Base-by-base conservation (phyloP, 2,113 vertebrate genomes). In the Benitochromis conjunctus region DNA sequence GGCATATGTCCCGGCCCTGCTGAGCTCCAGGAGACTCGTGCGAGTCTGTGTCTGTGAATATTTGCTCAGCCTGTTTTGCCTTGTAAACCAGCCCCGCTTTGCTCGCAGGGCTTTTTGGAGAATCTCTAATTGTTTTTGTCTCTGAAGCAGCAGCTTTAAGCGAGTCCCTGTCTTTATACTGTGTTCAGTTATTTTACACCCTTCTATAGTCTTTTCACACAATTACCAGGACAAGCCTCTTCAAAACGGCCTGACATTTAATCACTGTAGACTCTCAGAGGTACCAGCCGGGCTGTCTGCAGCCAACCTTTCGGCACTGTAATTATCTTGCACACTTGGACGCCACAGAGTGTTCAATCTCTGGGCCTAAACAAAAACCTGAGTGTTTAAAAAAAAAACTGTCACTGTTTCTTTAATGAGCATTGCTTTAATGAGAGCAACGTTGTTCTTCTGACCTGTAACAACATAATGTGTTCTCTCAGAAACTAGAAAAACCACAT, bases 211-310 rank as follows among this genome's bases (percentile, higher is more conserved):
- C 84, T 41, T 84, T 89, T 87, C 86, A 90, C 57, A 91, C 90
- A 90, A 90, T 92, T 91, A 91, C 82, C 29, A 5, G 89, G 82
- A 92, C 83, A 57, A 82, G 83, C 80, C 86, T 88, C 89, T 31
- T 92, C 88, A 92, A 87, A 92, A 82, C 7, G 83, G 66, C 80
- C 83, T 91, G 93, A 92, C 89, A 92, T 92, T 93, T 93, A 94
- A 93, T 94, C 93, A 94, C 84, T 54, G 90, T 13, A 76, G 88
- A 87, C n/a, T 92, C 93, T 89, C 92, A 18, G 92, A 86, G 92
- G 93, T 77, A 88, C 87, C 74, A 48, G 81, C 51, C 85, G 86
- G 86, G 26, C 85, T 88, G 89, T 88, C 90, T 90, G 83, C 88
- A 84, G 88, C 62, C 88, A 86, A 88, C 91, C 89, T 89, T 84